These are phyloP conservation scores for Tichodroma muraria DNA, from an alignment of 2,113 vertebrate species.

Conservation along the genomic window DNA sequence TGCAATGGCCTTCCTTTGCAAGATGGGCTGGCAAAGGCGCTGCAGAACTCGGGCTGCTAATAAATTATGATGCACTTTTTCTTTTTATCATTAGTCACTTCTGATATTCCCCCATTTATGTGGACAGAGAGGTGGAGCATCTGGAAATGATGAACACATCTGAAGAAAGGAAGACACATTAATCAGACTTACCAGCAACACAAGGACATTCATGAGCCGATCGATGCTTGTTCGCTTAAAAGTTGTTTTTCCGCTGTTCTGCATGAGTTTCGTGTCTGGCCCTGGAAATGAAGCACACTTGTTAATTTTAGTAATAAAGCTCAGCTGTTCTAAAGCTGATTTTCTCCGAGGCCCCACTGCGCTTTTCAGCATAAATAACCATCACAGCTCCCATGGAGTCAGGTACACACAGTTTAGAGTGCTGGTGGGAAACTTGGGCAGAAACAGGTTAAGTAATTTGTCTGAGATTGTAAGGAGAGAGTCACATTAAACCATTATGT, in stretches of 20 bases:
- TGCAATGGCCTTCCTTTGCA: neutral
- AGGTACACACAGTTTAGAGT: neutral
- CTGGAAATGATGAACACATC: neutral
- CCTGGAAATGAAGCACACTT: slow-evolving; percentile 69
- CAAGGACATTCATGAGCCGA: slow-evolving; percentile 87
- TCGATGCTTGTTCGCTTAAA: slow-evolving; percentile 91
- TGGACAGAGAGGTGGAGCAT: neutral
- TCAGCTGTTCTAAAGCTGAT: neutral
- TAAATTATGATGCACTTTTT: neutral
- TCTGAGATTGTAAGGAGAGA: neutral
- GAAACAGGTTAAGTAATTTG: neutral
- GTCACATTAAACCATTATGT: neutral
- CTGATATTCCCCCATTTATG: neutral
- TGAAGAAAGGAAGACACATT: neutral
- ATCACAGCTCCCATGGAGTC: neutral
- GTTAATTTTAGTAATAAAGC: neutral
- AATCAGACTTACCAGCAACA: slow-evolving; percentile 79
- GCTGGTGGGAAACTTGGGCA: neutral
- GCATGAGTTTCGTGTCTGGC: slow-evolving; percentile 93
- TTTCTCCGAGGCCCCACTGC: neutral
- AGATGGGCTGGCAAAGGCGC: neutral
- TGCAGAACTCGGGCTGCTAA: neutral
- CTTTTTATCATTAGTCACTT: neutral
- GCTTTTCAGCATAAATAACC: neutral
- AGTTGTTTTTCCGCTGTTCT: slow-evolving; percentile 85